These are phyloP conservation scores for Lasioglossum marginatum DNA, from an alignment of 2,888 invertebrate genomes.

Conservation along the genomic window DNA sequence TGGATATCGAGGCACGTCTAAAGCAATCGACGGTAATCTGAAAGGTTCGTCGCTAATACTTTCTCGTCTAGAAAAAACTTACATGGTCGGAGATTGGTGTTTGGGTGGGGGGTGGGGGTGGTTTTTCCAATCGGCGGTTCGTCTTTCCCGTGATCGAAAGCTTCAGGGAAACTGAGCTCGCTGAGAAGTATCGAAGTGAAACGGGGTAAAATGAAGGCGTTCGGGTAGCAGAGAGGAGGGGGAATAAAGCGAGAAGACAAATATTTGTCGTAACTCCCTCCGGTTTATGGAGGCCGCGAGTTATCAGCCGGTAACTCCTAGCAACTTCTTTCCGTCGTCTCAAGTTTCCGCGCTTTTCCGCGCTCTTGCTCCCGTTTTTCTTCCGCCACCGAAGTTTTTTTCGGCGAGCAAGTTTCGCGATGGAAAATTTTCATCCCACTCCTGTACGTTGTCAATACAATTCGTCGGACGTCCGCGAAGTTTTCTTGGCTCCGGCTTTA, in stretches of 20 bases:
- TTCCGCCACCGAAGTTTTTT: slow-evolving; percentile 35
- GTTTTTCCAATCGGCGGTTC: neutral
- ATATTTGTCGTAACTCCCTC: slow-evolving; percentile 68
- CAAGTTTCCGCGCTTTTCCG: slow-evolving; percentile 18
- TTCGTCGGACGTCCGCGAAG: slow-evolving; percentile 1
- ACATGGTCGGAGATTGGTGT: neutral
- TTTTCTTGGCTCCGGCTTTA: neutral
- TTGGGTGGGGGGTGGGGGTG: neutral
- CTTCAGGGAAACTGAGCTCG: slow-evolving; percentile 25
- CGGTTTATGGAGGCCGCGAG: slow-evolving; percentile 64
- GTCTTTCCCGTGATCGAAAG: neutral
- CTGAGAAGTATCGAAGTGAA: slow-evolving; percentile 34
- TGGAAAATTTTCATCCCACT: slow-evolving; percentile 16
- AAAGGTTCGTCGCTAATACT: neutral
- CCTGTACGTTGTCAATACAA: neutral
- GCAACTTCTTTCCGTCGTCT: slow-evolving; percentile 36
- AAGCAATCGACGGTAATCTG: neutral
- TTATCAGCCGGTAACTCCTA: slow-evolving; percentile 66
- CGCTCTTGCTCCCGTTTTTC: slow-evolving; percentile 35
- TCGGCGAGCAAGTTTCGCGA: slow-evolving; percentile 11
- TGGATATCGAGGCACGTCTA: too few species aligned
- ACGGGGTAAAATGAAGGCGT: slow-evolving; percentile 7
- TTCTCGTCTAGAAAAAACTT: neutral
- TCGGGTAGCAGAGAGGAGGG: neutral
- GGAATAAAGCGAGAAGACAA: slow-evolving; percentile 63